Conservation (phyloP, 1,140 invertebrate species). For the Platyura marginata region DNA sequence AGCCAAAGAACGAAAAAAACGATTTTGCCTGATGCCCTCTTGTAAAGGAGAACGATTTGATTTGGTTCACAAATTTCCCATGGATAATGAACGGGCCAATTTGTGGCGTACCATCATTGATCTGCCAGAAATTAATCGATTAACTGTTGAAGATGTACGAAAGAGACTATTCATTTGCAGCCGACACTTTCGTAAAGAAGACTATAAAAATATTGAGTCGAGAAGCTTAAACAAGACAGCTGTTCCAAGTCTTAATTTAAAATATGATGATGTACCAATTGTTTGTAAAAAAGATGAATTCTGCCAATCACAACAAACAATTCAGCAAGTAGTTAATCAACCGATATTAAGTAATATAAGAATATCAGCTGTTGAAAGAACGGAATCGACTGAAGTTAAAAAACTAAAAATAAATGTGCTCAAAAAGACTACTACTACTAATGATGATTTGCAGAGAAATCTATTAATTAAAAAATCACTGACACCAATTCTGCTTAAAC, state of each 20-base stretch:
- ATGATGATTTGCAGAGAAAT: no score
- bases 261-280: background rate
- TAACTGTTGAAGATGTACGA: background rate
- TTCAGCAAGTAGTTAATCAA: no score
- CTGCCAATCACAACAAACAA: no score
- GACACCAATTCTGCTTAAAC: no score
- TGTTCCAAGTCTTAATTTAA: conserved; percentile 5
- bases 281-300: no score
- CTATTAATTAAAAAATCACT: no score
- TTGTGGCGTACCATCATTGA: conserved; percentile 3
- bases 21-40: background rate
- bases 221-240: conserved; percentile 4
- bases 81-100: background rate
- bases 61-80: conserved; percentile 7
- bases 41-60: conserved; percentile 4
- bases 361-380: no score
- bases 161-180: conserved; percentile 3
- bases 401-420: no score
- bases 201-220: conserved; percentile 5
- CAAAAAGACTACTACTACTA: no score
- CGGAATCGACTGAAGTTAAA: no score
- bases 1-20: background rate
- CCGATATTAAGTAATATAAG: no score
- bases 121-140: background rate
- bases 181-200: conserved; percentile 5